Evolutionary conservation across 1,140 invertebrate genomes (phyloP).

Genomic region (Palaemon carinicauda): DNA sequence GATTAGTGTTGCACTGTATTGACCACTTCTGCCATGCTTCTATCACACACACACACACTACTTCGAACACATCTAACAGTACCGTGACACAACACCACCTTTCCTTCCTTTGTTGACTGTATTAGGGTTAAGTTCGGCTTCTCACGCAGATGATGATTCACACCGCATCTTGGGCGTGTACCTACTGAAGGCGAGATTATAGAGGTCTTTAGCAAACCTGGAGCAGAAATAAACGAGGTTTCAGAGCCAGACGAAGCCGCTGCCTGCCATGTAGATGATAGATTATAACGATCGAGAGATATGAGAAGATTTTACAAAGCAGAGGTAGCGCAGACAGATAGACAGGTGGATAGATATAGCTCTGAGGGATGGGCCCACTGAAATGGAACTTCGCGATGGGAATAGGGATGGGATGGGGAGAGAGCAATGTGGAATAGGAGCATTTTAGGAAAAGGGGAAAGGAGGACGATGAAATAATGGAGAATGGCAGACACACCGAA

Average conservation of each 20-base stretch:
- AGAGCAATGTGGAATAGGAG: background rate
- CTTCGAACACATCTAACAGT: background rate
- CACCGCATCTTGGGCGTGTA: too few relatives aligned
- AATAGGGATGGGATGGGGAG: too few relatives aligned
- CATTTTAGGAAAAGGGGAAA: background rate
- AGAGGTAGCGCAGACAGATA: background rate
- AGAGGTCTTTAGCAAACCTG: too few relatives aligned
- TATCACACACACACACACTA: background rate
- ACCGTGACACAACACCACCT: background rate
- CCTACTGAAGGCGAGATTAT: too few relatives aligned
- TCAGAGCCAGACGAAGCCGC: too few relatives aligned
- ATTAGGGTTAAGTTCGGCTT: too few relatives aligned
- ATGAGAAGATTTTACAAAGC: background rate
- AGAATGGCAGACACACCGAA: background rate
- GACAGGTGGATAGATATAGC: too few relatives aligned
- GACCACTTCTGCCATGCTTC: conserved; percentile 15
- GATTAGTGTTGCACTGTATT: conserved; percentile 30
- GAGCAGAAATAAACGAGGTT: too few relatives aligned
- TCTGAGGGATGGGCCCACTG: background rate
- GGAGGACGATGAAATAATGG: background rate
- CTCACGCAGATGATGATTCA: too few relatives aligned
- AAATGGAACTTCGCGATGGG: background rate
- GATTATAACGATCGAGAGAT: background rate
- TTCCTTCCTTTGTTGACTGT: too few relatives aligned
- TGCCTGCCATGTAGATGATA: too few relatives aligned